Percentiles rank a stretch among this genome's conserved stretches.
Conservation (phyloP, 2,888 invertebrate species). For the Dilophus febrilis region DNA sequence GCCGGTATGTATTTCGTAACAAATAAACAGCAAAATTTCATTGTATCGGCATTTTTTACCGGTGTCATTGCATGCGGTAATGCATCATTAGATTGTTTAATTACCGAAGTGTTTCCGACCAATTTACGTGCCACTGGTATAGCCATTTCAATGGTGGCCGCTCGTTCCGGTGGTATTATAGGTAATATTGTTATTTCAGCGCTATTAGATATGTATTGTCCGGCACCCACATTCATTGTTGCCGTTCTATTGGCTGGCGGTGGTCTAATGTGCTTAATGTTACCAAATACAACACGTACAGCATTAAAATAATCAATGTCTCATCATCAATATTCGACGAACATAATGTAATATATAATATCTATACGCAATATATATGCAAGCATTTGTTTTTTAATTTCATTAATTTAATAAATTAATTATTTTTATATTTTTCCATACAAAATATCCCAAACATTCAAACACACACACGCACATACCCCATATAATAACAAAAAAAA, state of each 20-base stretch:
- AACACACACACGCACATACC: too few species aligned
- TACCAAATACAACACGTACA: conserved; percentile 79
- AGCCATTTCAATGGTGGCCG: conserved; percentile 79
- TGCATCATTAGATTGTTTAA: conserved; percentile 79
- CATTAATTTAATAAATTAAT: too few species aligned
- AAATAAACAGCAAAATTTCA: conserved; percentile 65
- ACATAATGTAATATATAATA: too few species aligned
- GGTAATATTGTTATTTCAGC: conserved; percentile 63
- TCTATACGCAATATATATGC: too few species aligned
- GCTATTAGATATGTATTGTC: conserved; percentile 72
- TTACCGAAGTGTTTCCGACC: conserved; percentile 86
- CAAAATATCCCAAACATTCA: too few species aligned
- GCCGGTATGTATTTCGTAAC: conserved; percentile 71
- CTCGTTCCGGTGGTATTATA: conserved; percentile 74
- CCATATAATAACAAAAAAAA: too few species aligned
- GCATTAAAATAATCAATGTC: conserved; percentile 33
- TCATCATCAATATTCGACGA: too few species aligned
- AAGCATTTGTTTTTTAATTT: too few species aligned
- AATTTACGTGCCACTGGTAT: conserved; percentile 80
- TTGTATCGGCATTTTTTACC: conserved; percentile 71
- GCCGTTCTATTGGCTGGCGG: conserved; percentile 71
- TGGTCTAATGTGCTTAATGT: conserved; percentile 69
- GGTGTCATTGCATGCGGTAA: conserved; percentile 79
- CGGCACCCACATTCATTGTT: conserved; percentile 82
- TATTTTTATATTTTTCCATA: too few species aligned